Evolutionary conservation across 2,888 invertebrate genomes (phyloP).

Genomic region (Pristionchus entomophagus): DNA sequence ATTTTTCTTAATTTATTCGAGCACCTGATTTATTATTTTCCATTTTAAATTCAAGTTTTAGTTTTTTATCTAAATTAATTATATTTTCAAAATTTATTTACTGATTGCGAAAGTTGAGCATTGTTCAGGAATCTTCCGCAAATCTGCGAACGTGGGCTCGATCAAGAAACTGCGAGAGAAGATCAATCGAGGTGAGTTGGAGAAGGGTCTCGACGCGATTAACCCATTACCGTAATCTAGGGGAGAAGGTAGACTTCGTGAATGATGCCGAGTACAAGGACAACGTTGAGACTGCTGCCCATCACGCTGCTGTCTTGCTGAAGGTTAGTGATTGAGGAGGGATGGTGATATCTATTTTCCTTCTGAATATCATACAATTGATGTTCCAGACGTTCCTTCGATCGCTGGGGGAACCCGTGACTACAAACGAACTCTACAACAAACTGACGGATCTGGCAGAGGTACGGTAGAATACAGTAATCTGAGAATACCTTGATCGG

Average conservation of each 20-base stretch:
- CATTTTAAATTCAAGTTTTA: not conserved
- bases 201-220: not conserved
- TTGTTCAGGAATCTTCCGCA: conserved; percentile 95
- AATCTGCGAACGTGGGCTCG: conserved; percentile 89
- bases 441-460: conserved; percentile 59
- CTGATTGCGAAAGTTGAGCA: too few species aligned
- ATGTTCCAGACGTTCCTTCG: conserved; percentile 71
- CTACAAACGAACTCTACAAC: conserved; percentile 73
- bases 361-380: not conserved
- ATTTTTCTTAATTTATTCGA: not conserved
- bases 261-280: conserved; percentile 70
- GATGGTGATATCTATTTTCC: too few species aligned
- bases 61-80: conserved; percentile 78
- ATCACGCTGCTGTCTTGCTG: conserved; percentile 85
- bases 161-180: conserved; percentile 88
- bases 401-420: conserved; percentile 74
- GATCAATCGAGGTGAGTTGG: conserved; percentile 86
- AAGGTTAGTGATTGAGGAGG: conserved; percentile 85
- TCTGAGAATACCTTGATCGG: not conserved
- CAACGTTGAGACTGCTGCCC: conserved; percentile 87
- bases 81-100: too few species aligned
- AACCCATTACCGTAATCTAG: conserved; percentile 59
- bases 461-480: conserved; percentile 51
- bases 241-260: conserved; percentile 84
- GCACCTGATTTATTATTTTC: too few species aligned